These are phyloP conservation scores for Resseliella maxima DNA, from an alignment of 2,888 invertebrate species.

Conservation along the genomic window DNA sequence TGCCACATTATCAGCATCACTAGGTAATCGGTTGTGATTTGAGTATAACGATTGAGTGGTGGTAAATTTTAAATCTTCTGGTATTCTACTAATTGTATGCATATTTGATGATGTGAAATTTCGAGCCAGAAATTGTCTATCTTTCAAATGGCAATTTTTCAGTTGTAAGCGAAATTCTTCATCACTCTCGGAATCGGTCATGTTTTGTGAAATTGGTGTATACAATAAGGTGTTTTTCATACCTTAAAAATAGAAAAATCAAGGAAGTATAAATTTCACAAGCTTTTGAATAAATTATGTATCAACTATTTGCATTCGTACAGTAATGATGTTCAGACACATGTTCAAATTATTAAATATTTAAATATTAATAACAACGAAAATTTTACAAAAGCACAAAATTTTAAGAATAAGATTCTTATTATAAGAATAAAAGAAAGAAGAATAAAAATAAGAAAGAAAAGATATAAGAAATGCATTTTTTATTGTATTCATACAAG, in stretches of 20 bases:
- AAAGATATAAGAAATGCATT: no score
- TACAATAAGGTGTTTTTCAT: conserved; percentile 70
- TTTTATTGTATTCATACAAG: no score
- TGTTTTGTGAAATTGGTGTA: conserved; percentile 80
- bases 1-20: conserved; percentile 66
- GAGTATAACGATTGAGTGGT: not conserved
- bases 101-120: not conserved
- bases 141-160: conserved; percentile 59
- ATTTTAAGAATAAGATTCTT: no score
- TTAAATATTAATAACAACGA: no score
- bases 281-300: not conserved
- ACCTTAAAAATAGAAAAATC: not conserved
- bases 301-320: no score
- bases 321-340: no score
- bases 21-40: not conserved
- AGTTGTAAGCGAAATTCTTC: conserved; percentile 71
- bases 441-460: no score
- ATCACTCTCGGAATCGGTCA: conserved; percentile 83
- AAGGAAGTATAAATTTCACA: no score
- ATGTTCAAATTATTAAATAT: no score
- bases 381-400: no score
- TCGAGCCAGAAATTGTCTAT: not conserved
- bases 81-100: not conserved
- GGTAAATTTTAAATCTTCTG: conserved; percentile 62
- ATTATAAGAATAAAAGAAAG: no score